Base-by-base conservation (phyloP, 2,888 invertebrate genomes). In the Lasius platythorax region DNA sequence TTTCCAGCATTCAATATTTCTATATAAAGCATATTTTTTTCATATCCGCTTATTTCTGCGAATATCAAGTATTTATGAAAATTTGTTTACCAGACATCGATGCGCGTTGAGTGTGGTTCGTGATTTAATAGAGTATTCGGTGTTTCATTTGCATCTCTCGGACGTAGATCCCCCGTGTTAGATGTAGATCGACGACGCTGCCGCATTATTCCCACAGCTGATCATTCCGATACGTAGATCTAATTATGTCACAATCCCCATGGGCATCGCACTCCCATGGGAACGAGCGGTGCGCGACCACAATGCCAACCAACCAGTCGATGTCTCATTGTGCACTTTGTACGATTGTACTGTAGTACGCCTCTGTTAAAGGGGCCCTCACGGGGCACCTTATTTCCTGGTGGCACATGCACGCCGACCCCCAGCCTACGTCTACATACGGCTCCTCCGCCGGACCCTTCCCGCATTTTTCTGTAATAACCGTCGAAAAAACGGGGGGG, bases 291-390 rank as follows among this genome's bases (percentile, higher is more conserved):
- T 88, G 88, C 86, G 92, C 92, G 87, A 92, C 93, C 93, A 92
- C 93, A 93, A 93, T 92, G 87, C 89, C 86, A n/a, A 64, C 82
- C 90, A 91, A 64, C 83, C 90, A 91, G 92, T 89, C 91, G 91
- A 92, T 93, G 93, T 93, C 50, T 53, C 93, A 93, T 93, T 93
- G 93, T 93, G 92, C 92, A 93, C 93, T 93, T 94, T 93, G 92
- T 92, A 89, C 93, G 92, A 94, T 94, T 94, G 94, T 94, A 90
- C 90, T 87, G 88, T 61, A 74, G 83, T 86, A 82, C 86, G 85
- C 86, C 87, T 87, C 90, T 85, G 89, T 89, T 87, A 89, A 90
- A 90, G 75, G 87, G 85, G 81, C 85, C 85, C 87, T 85, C 86
- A 53, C 86, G 85, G 85, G 23, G 23, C 82, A 74, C 86, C 85